Evolutionary conservation across 2,888 invertebrate species (phyloP).

Genomic region (Orthosia cruda): DNA sequence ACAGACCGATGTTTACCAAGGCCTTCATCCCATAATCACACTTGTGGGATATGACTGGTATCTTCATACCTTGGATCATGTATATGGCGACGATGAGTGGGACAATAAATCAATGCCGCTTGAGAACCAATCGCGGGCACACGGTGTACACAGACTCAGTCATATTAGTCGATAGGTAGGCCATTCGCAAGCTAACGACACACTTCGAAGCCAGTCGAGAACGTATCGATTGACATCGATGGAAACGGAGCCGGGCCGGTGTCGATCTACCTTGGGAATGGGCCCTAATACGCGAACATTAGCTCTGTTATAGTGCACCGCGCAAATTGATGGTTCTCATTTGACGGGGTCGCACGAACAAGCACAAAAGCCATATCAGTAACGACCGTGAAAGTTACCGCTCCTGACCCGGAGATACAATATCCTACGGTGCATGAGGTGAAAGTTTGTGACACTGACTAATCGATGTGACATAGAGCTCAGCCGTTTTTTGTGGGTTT

Average conservation of each 20-base stretch:
- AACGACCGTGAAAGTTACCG: slow-evolving; percentile 84
- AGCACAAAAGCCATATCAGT: slow-evolving; percentile 77
- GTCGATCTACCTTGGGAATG: slow-evolving; percentile 71
- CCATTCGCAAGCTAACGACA: slow-evolving; percentile 72
- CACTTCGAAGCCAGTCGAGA: slow-evolving; percentile 74
- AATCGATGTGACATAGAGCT: slow-evolving; percentile 81
- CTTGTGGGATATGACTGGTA: slow-evolving; percentile 19
- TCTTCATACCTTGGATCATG: slow-evolving; percentile 14
- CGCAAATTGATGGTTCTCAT: slow-evolving; percentile 76
- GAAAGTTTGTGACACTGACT: slow-evolving; percentile 88
- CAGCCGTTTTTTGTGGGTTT: slow-evolving; percentile 73
- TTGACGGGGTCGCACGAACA: slow-evolving; percentile 75
- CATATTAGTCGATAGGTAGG: slow-evolving; percentile 68
- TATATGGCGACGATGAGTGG: slow-evolving; percentile 34
- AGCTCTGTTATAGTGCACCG: slow-evolving; percentile 59
- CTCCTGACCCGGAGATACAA: slow-evolving; percentile 81
- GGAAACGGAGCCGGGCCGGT: slow-evolving; percentile 75
- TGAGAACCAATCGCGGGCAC: slow-evolving; percentile 38
- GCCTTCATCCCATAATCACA: slow-evolving; percentile 28
- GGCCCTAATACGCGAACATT: slow-evolving; percentile 60
- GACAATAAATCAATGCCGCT: slow-evolving; percentile 56
- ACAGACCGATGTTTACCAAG: slow-evolving; percentile 5
- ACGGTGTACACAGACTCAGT: slow-evolving; percentile 50
- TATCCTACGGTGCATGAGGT: slow-evolving; percentile 82
- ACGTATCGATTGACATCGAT: slow-evolving; percentile 81